Evolutionary conservation across 2,113 vertebrate species (phyloP).

Genomic region (Crotophaga sulcirostris): DNA sequence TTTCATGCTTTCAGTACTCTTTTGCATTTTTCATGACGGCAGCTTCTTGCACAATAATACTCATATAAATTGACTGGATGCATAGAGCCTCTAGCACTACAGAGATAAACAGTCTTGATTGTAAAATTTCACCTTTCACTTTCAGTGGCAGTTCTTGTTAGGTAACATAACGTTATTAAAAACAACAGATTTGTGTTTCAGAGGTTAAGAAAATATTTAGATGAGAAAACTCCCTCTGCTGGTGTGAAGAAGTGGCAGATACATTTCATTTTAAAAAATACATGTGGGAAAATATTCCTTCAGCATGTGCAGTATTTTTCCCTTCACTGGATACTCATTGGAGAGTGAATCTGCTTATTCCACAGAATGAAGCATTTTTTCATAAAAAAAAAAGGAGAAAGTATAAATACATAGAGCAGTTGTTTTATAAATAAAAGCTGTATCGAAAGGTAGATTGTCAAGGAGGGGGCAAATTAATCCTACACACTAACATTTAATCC

Average conservation of each 20-base stretch:
- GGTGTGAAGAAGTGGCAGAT: conserved; percentile 10
- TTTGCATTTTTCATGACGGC: not conserved
- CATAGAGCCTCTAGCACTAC: not conserved
- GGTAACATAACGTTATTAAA: not conserved
- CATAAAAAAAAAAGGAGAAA: not conserved
- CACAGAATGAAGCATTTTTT: not conserved
- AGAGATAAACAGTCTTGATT: not conserved
- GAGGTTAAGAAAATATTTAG: not conserved
- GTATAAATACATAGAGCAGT: not conserved
- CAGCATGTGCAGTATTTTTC: not conserved
- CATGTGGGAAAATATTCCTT: not conserved
- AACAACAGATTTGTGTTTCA: not conserved
- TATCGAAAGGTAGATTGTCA: not conserved
- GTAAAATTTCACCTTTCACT: not conserved
- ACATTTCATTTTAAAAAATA: not conserved
- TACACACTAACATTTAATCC: not conserved
- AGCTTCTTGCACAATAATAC: not conserved
- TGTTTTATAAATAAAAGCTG: not conserved
- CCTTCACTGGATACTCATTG: not conserved
- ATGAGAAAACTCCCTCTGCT: conserved; percentile 60
- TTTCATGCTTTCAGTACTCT: not conserved
- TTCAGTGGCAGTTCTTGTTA: not conserved
- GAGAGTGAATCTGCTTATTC: not conserved
- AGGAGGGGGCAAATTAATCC: not conserved
- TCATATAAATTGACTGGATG: not conserved